A percentile compares a stretch with the other conserved stretches of the same genome.
These are phyloP conservation scores for Centropyge bicolor DNA, from an alignment of 2,797 vertebrate species.

Conservation along the genomic window DNA sequence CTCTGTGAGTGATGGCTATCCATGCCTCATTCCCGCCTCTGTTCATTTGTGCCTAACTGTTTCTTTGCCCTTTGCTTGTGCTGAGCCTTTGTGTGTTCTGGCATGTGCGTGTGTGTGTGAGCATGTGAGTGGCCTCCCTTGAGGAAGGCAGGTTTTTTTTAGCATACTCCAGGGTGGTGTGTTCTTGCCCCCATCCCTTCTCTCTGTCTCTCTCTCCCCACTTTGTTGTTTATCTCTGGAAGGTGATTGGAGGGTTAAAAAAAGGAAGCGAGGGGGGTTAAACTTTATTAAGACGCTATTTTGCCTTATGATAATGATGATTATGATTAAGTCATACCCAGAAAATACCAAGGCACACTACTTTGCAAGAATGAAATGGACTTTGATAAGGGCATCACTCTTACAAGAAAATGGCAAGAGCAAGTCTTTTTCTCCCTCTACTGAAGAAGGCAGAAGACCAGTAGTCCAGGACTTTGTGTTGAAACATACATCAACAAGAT, in stretches of 20 bases:
- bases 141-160: constrained; percentile 16
- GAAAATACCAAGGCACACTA: too few species aligned
- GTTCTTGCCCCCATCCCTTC: background rate
- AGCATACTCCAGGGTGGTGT: constrained; percentile 15
- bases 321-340: too few species aligned
- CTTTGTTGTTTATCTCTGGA: constrained; percentile 23
- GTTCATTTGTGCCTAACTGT: constrained; percentile 22
- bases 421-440: too few species aligned
- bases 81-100: constrained; percentile 12
- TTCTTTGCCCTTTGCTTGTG: constrained; percentile 21
- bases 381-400: too few species aligned
- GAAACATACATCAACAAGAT: too few species aligned
- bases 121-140: constrained; percentile 17
- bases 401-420: too few species aligned
- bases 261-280: too few species aligned
- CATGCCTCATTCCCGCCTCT: constrained; percentile 20
- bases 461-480: too few species aligned
- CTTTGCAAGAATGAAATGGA: too few species aligned
- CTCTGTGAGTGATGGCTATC: constrained; percentile 5
- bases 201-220: constrained; percentile 8
- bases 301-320: too few species aligned
- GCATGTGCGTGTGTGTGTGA: background rate
- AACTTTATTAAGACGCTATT: too few species aligned
- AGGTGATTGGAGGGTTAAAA: constrained; percentile 35
- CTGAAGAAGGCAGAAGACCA: too few species aligned